Evolutionary conservation across 1,140 invertebrate species (phyloP).

Genomic region (Chionoecetes opilio): DNA sequence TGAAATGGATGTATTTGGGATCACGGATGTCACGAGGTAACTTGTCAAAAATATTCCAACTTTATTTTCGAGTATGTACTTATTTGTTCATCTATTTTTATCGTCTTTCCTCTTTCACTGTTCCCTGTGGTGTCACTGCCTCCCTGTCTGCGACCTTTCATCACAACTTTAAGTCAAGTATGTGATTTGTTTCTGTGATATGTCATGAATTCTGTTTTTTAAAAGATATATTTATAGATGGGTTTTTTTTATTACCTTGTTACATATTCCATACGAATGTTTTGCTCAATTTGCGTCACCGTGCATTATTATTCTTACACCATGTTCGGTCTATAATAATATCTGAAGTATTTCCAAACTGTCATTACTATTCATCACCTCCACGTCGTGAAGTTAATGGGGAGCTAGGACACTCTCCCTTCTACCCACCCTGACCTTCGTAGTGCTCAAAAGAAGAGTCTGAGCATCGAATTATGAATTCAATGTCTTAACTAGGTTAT

Average conservation of each 20-base stretch:
- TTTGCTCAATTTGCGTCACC: neutral
- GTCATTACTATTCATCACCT: neutral
- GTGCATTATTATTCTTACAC: neutral
- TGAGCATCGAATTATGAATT: too few relatives aligned
- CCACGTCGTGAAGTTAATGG: neutral
- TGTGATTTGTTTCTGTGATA: neutral
- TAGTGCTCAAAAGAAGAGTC: too few relatives aligned
- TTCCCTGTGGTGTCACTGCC: too few relatives aligned
- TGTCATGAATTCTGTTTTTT: neutral
- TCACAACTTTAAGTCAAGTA: neutral
- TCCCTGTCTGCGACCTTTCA: neutral
- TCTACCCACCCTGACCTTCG: too few relatives aligned
- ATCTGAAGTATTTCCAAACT: neutral
- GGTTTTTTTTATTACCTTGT: neutral
- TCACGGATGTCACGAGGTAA: too few relatives aligned
- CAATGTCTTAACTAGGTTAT: too few relatives aligned
- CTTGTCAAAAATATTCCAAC: too few relatives aligned
- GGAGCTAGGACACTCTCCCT: too few relatives aligned
- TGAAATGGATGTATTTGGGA: too few relatives aligned
- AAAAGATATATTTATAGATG: neutral
- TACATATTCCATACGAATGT: neutral
- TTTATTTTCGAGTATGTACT: too few relatives aligned
- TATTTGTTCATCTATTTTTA: too few relatives aligned
- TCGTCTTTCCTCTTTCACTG: too few relatives aligned
- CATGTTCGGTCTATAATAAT: neutral